phyloP scores from a whole-genome alignment of 2,113 vertebrate species.

The Embiotoca jacksoni region DNA sequence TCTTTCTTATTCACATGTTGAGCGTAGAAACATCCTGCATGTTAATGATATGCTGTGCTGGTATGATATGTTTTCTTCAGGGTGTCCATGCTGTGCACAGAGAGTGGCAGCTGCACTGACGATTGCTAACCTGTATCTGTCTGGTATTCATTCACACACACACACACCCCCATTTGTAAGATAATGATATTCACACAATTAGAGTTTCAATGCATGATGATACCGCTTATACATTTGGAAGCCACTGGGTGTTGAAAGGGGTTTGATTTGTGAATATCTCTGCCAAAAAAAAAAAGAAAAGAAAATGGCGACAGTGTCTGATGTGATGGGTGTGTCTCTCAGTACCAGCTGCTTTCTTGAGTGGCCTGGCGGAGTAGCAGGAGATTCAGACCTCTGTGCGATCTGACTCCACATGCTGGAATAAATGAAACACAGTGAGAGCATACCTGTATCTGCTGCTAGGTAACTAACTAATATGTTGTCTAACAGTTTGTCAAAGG shows the following conservation, averaged over 20 bases:
- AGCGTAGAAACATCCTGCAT: conserved; percentile 55
- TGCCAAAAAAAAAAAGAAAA: not conserved
- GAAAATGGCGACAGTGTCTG: conserved; percentile 40
- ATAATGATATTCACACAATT: conserved; percentile 23
- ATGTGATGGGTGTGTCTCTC: conserved; percentile 61
- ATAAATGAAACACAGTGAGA: conserved; percentile 15
- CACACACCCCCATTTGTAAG: conserved; percentile 19
- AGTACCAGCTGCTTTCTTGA: conserved; percentile 42
- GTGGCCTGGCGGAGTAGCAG: conserved; percentile 25
- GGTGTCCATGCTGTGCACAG: conserved; percentile 52
- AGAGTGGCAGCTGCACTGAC: conserved; percentile 52
- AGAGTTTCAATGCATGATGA: conserved; percentile 2
- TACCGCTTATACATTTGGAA: conserved; percentile 1
- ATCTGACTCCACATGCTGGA: conserved; percentile 26
- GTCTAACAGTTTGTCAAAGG: conserved; percentile 41
- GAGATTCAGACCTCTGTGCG: conserved; percentile 19
- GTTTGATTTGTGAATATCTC: conserved; percentile 7
- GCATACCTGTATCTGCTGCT: conserved; percentile 15
- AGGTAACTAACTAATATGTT: conserved; percentile 13
- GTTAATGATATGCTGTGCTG: conserved; percentile 69
- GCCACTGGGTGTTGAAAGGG: conserved; percentile 7
- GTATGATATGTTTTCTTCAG: conserved; percentile 60
- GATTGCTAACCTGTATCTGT: conserved; percentile 60
- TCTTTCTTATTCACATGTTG: conserved; percentile 41
- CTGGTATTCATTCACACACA: conserved; percentile 8